A percentile compares a stretch with the other conserved stretches of the same genome.
Conservation (phyloP, 2,888 invertebrate genomes). For the Tethea ocularis region DNA sequence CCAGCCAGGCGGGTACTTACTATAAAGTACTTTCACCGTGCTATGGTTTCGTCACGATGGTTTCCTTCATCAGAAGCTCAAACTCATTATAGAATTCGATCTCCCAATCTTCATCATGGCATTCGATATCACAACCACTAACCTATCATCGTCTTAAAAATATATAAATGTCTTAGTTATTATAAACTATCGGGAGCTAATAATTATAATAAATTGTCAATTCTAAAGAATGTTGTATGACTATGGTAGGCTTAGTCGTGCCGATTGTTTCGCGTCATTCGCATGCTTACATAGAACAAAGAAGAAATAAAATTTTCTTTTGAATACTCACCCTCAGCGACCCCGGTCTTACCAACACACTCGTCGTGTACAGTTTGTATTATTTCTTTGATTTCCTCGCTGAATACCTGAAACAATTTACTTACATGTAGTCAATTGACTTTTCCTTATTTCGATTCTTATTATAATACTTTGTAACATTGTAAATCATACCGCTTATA, state of each 20-base stretch:
- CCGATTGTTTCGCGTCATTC: constrained; percentile 67
- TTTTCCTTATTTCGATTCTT: constrained; percentile 1
- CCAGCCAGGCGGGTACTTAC: too few species aligned
- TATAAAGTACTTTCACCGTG: too few species aligned
- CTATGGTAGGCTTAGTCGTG: constrained; percentile 46
- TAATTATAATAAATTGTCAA: not conserved
- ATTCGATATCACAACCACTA: too few species aligned
- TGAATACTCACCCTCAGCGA: constrained; percentile 74
- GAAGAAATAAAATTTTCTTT: constrained; percentile 68
- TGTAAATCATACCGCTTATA: too few species aligned
- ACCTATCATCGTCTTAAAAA: too few species aligned
- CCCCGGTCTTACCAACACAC: constrained; percentile 76
- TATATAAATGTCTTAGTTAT: too few species aligned
- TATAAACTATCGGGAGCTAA: too few species aligned
- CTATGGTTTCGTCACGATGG: too few species aligned
- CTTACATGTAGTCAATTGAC: constrained; percentile 23
- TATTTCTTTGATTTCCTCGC: constrained; percentile 81
- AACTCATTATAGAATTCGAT: too few species aligned
- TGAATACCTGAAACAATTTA: constrained; percentile 71
- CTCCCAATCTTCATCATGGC: too few species aligned
- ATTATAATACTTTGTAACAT: not conserved
- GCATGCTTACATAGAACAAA: constrained; percentile 71
- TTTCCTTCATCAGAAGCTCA: too few species aligned
- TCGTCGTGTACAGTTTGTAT: constrained; percentile 77
- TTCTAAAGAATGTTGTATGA: constrained; percentile 26